Base-by-base conservation (phyloP, 2,113 vertebrate genomes). In the Gorilla gorilla region DNA sequence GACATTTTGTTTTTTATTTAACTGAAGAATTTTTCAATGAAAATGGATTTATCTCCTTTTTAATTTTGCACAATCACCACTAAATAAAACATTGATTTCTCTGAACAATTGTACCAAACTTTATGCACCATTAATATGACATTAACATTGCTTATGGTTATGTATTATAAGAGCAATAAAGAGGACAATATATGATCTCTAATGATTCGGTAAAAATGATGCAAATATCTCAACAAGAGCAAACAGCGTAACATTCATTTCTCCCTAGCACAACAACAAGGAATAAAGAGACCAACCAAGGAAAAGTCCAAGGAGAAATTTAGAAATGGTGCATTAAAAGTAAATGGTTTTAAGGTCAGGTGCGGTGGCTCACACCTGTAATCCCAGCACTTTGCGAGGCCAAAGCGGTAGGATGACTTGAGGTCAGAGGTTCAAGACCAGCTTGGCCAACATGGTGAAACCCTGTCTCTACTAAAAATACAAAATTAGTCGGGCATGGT, bases 31-130 rank as follows among this genome's bases (percentile, higher is more conserved):
- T 95, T 94, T 90, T 94, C 82, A 45, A 5, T 72, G 40, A 38
- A 97, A 94, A 93, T 89, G 4, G 18, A 35, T 88, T 85, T 64
- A 68, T 11, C 32, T 70, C 8, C 55, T 57, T 78, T 94, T 83
- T 40, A 55, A 38, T 95, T 93, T 89, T 72, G 35, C 81, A 86
- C 93, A 96, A 80, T 93, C 64, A 32, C 13, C 17, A n/a, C 88
- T 75, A 83, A 95, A 70, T 79, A 89, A 93, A 93, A 61, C 2
- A 11, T 27, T 59, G 38, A 88, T 87, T 30, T 64, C 48, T 57
- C 40, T 80, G 45, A 84, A 90, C 2, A 78, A 40, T 43, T 78
- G 30, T 93, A n/a, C 6, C 16, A 50, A 75, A 78, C 85, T 76
- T 70, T 85, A 52, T 8, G 68, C 20, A 83, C 30, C 35, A 75